Base-by-base conservation (phyloP, 2,888 invertebrate species). In the Tipula confusa region DNA sequence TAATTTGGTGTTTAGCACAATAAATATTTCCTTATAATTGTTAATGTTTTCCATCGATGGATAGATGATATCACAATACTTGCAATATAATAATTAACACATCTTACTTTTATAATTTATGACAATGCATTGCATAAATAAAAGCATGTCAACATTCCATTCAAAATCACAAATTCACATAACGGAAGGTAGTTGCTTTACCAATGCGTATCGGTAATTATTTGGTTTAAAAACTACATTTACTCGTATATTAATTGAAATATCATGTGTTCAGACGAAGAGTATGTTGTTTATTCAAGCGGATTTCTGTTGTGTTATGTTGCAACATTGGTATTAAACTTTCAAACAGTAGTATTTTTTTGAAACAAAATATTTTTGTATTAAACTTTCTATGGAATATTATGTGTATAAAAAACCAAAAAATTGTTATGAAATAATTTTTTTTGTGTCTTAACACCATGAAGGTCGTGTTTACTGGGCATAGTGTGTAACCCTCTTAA, bases 291-390 rank as follows among this genome's bases (percentile, higher is more conserved):
- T 64, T 64, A 64, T 24, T 64, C 64, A 64, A 64, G 64, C 64
- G 64, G 13, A 64, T 24, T 64, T 64, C 0, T 64, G 24, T 64
- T 64, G 15, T 64, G 64, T 64, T 64, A 43, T 43, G n/a, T 43
- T 43, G 43, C 43, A 43, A 43, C 43, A 24, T 64, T 64, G 48
- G 5, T 33, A 64, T n/a, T 64, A 64, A 64, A 64, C 64, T 64
- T 64, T 64, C 64, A 18, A 64, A 64, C 64, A 64, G 64, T 64
- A 64, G 64, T 64, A 64, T 24, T 64, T 64, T 64, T 64, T 43
- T 43, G 0, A 43, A 43, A 43, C 7, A 15, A 43, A 43, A 15
- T 11, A 33, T 11, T 64, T 64, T 64, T 64, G 64, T 64, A 64
- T 48, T 64, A 24, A 64, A 24, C 64, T 64, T 64, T 64, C 64